Evolutionary conservation across 2,888 invertebrate species (phyloP), one percentile per base, ranked within the genome.

Genomic region (Mechanitis mazaeus): DNA sequence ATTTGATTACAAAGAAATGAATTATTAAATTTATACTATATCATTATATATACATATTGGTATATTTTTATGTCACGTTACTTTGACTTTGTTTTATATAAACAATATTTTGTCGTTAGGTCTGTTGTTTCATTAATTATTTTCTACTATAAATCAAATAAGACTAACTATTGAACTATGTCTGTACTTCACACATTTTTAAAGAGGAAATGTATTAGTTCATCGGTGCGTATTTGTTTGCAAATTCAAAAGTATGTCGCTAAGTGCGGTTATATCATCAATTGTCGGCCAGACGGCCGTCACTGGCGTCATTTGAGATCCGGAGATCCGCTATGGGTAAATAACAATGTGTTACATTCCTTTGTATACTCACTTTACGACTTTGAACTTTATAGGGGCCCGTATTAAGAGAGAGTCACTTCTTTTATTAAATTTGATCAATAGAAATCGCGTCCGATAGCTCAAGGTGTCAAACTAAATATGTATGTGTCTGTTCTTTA

Each of bases 171-270:
- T 35, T 6, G 3, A 35, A 5, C 35, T 42, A 9, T 9, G 42
- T 42, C 3, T 7, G 9, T 9, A 42, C 42, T 42, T 9, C 9
- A 9, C 9, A 42, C 42, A 42, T 11, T 42, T 59, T 58, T 38
- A 46, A 63, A 58, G 60, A 64, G 65, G 57, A 65, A 64, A 60
- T 58, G 62, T 64, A 59, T 60, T 77, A 79, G 78, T 31, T 31
- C 31, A 50, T 50, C 76, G 77, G 77, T 77, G 75, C 77, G 75
- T 78, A 71, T 72, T 73, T 75, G 74, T 68, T 70, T 68, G 77
- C 76, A 73, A 80, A 78, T 69, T 70, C 69, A 72, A 75, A 76
- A 77, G 83, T 80, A 71, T 80, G 80, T 78, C 79, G 73, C 69
- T 75, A 66, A 70, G 69, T 73, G 74, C 72, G 59, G 74, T 85